Conservation (phyloP, 2,113 vertebrate species). For the Pipa parva region DNA sequence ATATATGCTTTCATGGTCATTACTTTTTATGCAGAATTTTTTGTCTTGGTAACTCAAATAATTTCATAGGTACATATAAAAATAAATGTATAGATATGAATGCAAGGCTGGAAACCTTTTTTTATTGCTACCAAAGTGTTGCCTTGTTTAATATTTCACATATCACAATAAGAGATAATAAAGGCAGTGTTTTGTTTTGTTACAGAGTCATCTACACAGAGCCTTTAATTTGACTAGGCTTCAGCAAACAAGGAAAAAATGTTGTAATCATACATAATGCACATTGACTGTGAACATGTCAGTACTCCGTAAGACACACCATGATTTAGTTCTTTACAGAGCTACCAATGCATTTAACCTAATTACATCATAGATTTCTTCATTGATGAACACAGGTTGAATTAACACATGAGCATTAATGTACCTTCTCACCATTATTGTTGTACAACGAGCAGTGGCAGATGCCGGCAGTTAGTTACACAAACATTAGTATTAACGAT, state of each 20-base stretch:
- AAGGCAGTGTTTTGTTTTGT: background rate
- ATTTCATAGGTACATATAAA: too few species aligned
- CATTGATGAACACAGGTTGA: constrained; percentile 82
- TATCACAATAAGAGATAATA: too few species aligned
- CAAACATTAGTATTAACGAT: constrained; percentile 98
- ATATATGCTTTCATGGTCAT: too few species aligned
- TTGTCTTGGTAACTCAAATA: too few species aligned
- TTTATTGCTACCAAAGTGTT: too few species aligned
- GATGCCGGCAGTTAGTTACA: constrained; percentile 91
- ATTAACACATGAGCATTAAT: constrained; percentile 82
- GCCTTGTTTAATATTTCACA: too few species aligned
- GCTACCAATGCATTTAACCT: constrained; percentile 67
- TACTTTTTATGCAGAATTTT: too few species aligned
- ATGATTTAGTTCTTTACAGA: constrained; percentile 70
- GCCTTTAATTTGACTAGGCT: constrained; percentile 52
- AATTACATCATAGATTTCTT: constrained; percentile 88
- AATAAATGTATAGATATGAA: too few species aligned
- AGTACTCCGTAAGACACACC: constrained; percentile 47
- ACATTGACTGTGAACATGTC: constrained; percentile 72
- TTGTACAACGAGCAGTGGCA: constrained; percentile 75
- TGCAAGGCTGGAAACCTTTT: too few species aligned
- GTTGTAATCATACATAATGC: constrained; percentile 58
- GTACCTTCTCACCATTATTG: constrained; percentile 77
- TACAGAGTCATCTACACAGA: background rate
- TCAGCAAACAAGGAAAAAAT: constrained; percentile 62